Base-by-base conservation (phyloP, 2,888 invertebrate genomes). In the Carterocephalus palaemon region DNA sequence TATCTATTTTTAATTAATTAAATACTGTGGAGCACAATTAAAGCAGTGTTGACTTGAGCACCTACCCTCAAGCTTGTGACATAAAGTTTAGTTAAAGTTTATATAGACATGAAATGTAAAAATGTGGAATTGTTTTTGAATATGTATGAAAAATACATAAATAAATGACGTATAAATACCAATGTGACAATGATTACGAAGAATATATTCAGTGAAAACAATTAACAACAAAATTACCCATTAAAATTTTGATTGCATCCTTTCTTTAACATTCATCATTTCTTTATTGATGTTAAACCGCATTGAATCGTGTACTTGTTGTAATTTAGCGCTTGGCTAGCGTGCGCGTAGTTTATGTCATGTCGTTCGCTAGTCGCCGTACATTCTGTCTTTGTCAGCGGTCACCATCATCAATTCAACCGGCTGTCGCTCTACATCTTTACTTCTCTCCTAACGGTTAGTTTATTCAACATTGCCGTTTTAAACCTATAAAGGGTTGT, bases 401-500 rank as follows among this genome's bases (percentile, higher is more conserved):
- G 49, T 58, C 53, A 53, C 57, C 55, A 60, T 57, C 62, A 69
- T 64, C 60, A 64, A 65, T 59, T 59, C 54, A 45, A 37, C 31
- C 49, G 53, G 54, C 57, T 54, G 59, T 59, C 32, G 53, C 46
- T 56, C 56, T 59, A 60, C 55, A 60, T 53, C 51, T 56, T 51
- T 45, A 45, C 45, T 45, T 45, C 37, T 42, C 53, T 49, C 49
- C 59, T 59, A 59, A 49, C 48, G 46, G 49, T 56, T 50, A 52
- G 48, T 54, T 45, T 45, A 37, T 45, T 45, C 45, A 37, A 24
- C 31, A 31, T 45, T 23, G 45, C 45, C 37, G 37, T 45, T 37
- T 45, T 45, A 45, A 37, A 37, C 37, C 45, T 45, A 24, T 45
- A 45, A 45, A 45, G 43, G 43, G 43, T 37, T 45, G 31, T 45